Base-by-base conservation (phyloP, 2,113 vertebrate species). In the Eptesicus fuscus region DNA sequence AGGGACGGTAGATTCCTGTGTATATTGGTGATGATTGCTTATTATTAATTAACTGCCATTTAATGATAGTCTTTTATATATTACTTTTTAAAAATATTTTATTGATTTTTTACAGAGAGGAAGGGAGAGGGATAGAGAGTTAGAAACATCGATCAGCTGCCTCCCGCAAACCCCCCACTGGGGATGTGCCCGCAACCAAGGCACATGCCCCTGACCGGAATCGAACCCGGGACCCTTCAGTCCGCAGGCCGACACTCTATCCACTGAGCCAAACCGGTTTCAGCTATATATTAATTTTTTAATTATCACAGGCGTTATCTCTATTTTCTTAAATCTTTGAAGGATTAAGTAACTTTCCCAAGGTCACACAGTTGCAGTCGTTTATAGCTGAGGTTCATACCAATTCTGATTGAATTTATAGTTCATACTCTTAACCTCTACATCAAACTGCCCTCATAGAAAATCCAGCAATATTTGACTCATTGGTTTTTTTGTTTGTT, bases 241-340 rank as follows among this genome's bases (percentile, higher is more conserved):
- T n/a, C n/a, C n/a, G n/a, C n/a, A n/a, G n/a, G n/a, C n/a, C n/a
- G n/a, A n/a, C n/a, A n/a, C n/a, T n/a, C n/a, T n/a, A n/a, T n/a
- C n/a, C n/a, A n/a, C n/a, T n/a, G n/a, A n/a, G n/a, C n/a, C n/a
- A n/a, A n/a, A n/a, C n/a, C n/a, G n/a, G n/a, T n/a, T n/a, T n/a
- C n/a, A n/a, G n/a, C 12, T 5, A 63, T 86, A 30, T 12, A 25
- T 93, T 78, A 35, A 7, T 44, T 92, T 83, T 88, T 85, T 67
- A 73, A 74, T 71, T 56, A 32, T 80, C 84, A 74, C 5, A 63
- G 14, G 42, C 92, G 14, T 83, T 94, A 79, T 78, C 18, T 12
- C 4, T 87, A 5, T 73, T 93, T 93, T 83, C 76, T 86, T 90
- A 83, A 65, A 83, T 87, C 51, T 93, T 44, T 35, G 40, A 92